Evolutionary conservation across 1,140 invertebrate genomes (phyloP), one percentile per base, ranked within the genome.

Genomic region (Lordiphosa collinella): DNA sequence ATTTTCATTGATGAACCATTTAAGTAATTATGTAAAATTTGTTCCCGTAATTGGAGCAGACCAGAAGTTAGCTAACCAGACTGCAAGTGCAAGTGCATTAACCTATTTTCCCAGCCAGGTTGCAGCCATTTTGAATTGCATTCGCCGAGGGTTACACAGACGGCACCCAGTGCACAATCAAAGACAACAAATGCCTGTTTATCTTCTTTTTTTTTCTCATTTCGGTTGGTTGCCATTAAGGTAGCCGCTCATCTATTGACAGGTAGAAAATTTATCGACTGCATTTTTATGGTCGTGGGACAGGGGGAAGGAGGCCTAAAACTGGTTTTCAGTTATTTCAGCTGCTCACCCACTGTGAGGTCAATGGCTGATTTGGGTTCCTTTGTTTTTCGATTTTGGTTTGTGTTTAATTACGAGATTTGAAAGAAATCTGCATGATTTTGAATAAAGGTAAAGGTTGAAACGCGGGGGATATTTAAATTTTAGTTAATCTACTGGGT

Each of bases 241-340:
- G 78, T 82, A 82, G 78, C 68, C 60, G 63, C 78, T 78, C 78
- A 51, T 62, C 79, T 63, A 87, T 87, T 87, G 85, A 85, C 85
- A 87, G 85, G 85, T 87, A 87, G 79, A 87, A 76, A 68, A 87
- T 87, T 78, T 87, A 87, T 85, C 43, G 66, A 59, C 67, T 71
- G 74, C 74, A 61, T 67, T 59, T 53, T 47, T 38, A 46, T 51
- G 29, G 46, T 38, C 38, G 11, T 54, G 40, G 47, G 40, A 48
- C 37, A n/a, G 31, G 36, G 34, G 18, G 13, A 60, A 67, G 52
- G 48, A 37, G 34, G 34, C 54, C 38, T 53, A 58, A 76, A 86
- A 86, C 80, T 64, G 57, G 80, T 85, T 86, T 72, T 61, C 11
- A 31, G 12, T 46, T 40, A 53, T 58, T 40, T 69, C 69, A 57